A percentile compares a stretch with the other conserved stretches of the same genome.
These are phyloP conservation scores for Odobenus rosmarus DNA, from an alignment of 2,113 vertebrate species.

Conservation along the genomic window DNA sequence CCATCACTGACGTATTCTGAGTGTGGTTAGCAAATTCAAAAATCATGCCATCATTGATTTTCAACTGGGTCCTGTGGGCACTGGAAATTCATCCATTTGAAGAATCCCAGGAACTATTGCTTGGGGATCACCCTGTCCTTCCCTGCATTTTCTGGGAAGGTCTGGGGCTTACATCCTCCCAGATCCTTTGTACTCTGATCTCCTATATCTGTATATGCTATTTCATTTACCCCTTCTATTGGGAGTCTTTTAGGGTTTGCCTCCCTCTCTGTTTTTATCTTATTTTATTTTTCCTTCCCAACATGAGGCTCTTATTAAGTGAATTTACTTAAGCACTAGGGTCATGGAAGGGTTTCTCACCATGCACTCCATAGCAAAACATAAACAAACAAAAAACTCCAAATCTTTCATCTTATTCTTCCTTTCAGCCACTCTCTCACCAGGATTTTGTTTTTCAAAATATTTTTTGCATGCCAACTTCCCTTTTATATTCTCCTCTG, in stretches of 20 bases:
- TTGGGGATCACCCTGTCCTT: background rate
- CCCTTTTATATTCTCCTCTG: background rate
- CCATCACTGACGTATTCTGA: background rate
- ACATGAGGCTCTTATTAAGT: background rate
- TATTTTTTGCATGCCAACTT: background rate
- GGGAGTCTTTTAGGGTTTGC: background rate
- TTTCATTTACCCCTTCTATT: background rate
- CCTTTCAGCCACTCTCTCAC: background rate
- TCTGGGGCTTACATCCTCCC: background rate
- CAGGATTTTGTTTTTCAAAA: background rate
- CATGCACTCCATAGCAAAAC: background rate
- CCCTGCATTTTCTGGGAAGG: background rate
- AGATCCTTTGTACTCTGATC: no score
- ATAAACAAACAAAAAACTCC: background rate
- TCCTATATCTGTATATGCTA: background rate
- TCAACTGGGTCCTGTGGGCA: background rate
- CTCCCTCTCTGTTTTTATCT: background rate
- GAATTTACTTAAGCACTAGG: background rate
- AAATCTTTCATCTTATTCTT: background rate
- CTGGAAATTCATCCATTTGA: background rate
- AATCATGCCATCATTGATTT: background rate
- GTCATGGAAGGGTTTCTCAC: background rate
- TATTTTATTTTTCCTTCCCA: background rate
- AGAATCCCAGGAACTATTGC: background rate
- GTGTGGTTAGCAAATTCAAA: background rate